Conservation (phyloP, 1,140 invertebrate genomes). For the Drosophila virilis region DNA sequence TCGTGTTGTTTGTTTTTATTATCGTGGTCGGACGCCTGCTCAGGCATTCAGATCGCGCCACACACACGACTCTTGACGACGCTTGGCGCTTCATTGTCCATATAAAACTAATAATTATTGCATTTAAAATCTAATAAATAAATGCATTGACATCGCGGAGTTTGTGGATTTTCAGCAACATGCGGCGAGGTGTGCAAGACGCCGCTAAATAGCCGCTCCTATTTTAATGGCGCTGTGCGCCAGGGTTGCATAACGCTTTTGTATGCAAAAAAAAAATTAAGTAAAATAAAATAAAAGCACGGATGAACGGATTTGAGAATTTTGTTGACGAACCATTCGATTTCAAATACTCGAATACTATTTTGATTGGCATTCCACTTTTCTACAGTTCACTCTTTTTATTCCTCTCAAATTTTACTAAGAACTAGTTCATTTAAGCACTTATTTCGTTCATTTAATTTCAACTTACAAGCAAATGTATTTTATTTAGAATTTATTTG, state of each 20-base stretch:
- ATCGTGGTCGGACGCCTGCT: slow-evolving; percentile 35
- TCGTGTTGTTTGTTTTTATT: slow-evolving; percentile 17
- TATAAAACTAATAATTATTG: slow-evolving; percentile 83
- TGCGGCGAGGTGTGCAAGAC: not conserved
- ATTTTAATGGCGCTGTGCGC: slow-evolving; percentile 60
- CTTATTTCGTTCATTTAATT: not conserved
- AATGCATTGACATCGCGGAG: slow-evolving; percentile 74
- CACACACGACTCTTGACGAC: slow-evolving; percentile 32
- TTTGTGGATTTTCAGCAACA: slow-evolving; percentile 43
- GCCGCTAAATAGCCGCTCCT: slow-evolving; percentile 58
- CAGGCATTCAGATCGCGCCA: slow-evolving; percentile 60
- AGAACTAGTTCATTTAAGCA: not conserved
- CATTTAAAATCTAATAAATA: slow-evolving; percentile 84
- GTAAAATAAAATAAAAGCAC: no score
- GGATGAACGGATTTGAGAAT: not conserved
- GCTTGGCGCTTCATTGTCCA: slow-evolving; percentile 78
- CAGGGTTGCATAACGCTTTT: slow-evolving; percentile 28
- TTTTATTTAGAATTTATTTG: no score
- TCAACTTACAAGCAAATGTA: no score
- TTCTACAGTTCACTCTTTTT: not conserved
- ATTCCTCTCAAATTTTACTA: not conserved
- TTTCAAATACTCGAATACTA: not conserved
- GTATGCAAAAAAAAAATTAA: not conserved
- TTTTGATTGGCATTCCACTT: not conserved
- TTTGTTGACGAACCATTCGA: not conserved